phyloP scores from a whole-genome alignment of 2,113 vertebrate species.

The Microcebus lehilahytsara region DNA sequence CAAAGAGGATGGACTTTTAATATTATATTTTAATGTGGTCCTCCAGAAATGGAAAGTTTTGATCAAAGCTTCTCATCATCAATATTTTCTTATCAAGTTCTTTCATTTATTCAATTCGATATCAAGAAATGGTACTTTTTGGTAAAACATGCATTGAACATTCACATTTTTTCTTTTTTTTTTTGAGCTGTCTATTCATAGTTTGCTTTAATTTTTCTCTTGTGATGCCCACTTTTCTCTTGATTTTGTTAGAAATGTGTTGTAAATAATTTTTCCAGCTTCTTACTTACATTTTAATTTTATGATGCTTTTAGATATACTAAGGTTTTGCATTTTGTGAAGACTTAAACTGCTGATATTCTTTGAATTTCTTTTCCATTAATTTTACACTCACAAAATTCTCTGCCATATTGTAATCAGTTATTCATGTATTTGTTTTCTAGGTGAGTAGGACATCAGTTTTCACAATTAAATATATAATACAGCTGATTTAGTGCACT shows the following conservation, averaged over 20 bases:
- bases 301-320: neutral
- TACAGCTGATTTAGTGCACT: neutral
- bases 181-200: neutral
- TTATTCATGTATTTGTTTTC: neutral
- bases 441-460: neutral
- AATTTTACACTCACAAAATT: neutral
- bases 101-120: neutral
- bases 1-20: neutral
- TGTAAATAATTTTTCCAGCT: neutral
- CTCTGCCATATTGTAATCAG: neutral
- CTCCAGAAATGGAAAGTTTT: neutral
- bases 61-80: neutral
- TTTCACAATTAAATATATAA: neutral
- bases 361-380: neutral
- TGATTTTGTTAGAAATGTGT: too few relatives aligned
- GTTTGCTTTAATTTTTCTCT: neutral
- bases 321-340: neutral
- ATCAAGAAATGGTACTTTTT: neutral
- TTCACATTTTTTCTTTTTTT: neutral
- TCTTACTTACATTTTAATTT: neutral
- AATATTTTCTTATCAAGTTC: neutral
- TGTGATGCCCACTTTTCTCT: neutral
- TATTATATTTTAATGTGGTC: neutral
- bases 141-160: neutral
- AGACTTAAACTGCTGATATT: neutral